A percentile compares a stretch with the other conserved stretches of the same genome.
phyloP scores from a whole-genome alignment of 1,140 invertebrate genomes.

The Conus betulinus region DNA sequence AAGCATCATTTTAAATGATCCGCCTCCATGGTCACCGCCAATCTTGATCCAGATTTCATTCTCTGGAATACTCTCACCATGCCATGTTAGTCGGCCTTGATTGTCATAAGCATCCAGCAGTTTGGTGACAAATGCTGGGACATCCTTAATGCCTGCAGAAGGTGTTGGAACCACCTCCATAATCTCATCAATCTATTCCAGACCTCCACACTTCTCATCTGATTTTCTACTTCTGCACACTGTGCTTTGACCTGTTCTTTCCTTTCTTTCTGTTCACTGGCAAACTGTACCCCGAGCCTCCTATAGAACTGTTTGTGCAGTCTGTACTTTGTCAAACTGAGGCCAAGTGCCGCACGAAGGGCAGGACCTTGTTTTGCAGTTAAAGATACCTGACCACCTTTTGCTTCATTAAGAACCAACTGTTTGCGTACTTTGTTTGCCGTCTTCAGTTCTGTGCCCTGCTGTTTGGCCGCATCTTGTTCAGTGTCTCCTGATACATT shows the following conservation, averaged over 20 bases:
- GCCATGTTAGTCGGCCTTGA: slow-evolving; percentile 13
- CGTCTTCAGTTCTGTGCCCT: slow-evolving; percentile 4
- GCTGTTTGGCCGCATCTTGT: slow-evolving; percentile 2
- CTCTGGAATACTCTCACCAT: slow-evolving; percentile 9
- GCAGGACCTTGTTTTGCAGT: background rate
- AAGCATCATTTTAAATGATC: slow-evolving; percentile 24
- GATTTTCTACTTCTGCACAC: background rate
- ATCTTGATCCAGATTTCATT: slow-evolving; percentile 32
- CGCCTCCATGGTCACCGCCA: slow-evolving; percentile 29
- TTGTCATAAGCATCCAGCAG: slow-evolving; percentile 8
- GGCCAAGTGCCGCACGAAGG: background rate
- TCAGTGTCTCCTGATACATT: background rate
- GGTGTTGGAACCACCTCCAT: background rate
- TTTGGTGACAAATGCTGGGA: background rate
- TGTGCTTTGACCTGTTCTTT: background rate
- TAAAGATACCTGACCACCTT: background rate
- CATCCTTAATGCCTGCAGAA: background rate
- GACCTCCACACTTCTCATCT: background rate
- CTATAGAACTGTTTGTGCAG: background rate
- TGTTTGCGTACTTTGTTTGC: background rate
- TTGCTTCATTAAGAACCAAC: background rate
- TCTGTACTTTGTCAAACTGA: slow-evolving; percentile 1
- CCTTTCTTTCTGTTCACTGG: background rate
- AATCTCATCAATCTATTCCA: background rate
- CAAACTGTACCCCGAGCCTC: background rate